Conservation (phyloP, 2,113 vertebrate species). For the Drymodes brunneopygia region DNA sequence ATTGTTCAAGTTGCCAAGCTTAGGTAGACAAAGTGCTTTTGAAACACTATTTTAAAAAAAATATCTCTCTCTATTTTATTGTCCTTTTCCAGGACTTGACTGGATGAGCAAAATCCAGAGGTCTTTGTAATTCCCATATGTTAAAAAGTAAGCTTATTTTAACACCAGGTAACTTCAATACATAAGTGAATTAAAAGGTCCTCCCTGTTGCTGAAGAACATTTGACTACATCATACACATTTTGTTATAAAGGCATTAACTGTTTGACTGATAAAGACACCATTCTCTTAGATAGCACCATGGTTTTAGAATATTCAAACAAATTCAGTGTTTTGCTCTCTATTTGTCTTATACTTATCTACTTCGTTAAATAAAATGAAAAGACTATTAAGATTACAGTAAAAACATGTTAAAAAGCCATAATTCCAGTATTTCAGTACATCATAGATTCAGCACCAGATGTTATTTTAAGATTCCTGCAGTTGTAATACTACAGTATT, state of each 20-base stretch:
- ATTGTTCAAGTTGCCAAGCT: constrained; percentile 76
- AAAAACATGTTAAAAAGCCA: constrained; percentile 77
- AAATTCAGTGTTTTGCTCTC: constrained; percentile 83
- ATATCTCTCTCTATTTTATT: constrained; percentile 67
- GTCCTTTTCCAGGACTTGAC: constrained; percentile 68
- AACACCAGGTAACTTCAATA: constrained; percentile 66
- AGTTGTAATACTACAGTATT: constrained; percentile 69
- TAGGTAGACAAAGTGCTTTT: constrained; percentile 85
- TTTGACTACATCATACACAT: constrained; percentile 56
- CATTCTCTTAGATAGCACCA: constrained; percentile 87
- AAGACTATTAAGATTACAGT: constrained; percentile 74
- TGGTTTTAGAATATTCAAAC: constrained; percentile 79
- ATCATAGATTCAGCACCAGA: constrained; percentile 88
- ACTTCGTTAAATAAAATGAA: constrained; percentile 75
- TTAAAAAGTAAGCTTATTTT: constrained; percentile 69
- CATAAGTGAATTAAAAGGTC: constrained; percentile 61
- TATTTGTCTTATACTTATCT: constrained; percentile 64
- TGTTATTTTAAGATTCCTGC: constrained; percentile 75
- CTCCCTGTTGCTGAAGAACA: constrained; percentile 49
- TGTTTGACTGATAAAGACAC: constrained; percentile 75
- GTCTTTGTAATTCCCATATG: constrained; percentile 66
- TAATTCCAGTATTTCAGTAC: constrained; percentile 88
- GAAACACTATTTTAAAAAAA: constrained; percentile 78
- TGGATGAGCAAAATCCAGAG: constrained; percentile 70
- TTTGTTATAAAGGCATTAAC: constrained; percentile 81